Conservation (phyloP, 2,888 invertebrate species). For the Pollenia amentaria region DNA sequence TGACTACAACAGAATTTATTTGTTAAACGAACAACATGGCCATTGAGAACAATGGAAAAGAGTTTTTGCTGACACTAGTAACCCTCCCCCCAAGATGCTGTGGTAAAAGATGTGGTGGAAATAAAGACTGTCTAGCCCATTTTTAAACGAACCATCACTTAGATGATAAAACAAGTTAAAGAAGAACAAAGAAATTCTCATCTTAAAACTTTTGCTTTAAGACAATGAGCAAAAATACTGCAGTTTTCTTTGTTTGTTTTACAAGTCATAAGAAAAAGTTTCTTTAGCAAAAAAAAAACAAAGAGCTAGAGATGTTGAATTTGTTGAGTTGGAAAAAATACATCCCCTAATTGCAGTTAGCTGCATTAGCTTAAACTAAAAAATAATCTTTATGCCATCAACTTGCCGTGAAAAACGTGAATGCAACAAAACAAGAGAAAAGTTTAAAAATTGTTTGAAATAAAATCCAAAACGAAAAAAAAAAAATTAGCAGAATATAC, state of each 20-base stretch:
- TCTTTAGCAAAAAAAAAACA: neutral
- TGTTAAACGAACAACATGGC: no score
- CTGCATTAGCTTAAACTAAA: neutral
- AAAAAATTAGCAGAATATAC: no score
- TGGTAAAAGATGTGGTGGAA: neutral
- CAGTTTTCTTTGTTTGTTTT: neutral
- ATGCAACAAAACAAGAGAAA: neutral
- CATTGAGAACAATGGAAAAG: neutral
- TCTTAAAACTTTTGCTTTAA: neutral
- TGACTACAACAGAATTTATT: no score
- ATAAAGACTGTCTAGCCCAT: slow-evolving; percentile 16
- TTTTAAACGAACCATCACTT: slow-evolving; percentile 10
- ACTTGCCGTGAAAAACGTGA: neutral
- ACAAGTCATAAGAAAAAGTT: neutral
- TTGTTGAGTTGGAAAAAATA: slow-evolving; percentile 29
- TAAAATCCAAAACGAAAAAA: no score
- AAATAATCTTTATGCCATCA: slow-evolving; percentile 34
- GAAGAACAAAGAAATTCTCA: slow-evolving; percentile 12
- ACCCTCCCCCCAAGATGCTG: neutral
- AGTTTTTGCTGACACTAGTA: neutral
- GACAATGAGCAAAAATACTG: slow-evolving; percentile 19
- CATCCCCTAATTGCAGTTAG: neutral
- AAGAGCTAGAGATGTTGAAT: slow-evolving; percentile 13
- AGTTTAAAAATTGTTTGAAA: no score
- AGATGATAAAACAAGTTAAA: neutral